Evolutionary conservation across 1,140 invertebrate species (phyloP).

Genomic region (Anastrepha ludens): DNA sequence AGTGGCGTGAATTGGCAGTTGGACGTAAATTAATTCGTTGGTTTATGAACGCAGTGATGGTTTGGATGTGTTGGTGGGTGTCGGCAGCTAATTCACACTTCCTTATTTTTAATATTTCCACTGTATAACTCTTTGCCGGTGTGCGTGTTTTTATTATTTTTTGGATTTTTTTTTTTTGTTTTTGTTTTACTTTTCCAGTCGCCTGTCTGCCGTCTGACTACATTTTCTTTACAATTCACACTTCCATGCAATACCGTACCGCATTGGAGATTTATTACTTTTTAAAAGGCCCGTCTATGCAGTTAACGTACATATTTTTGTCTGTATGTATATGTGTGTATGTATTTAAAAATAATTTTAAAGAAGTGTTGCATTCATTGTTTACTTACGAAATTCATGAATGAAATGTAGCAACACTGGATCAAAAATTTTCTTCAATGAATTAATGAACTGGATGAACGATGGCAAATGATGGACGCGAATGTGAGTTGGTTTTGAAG

Average conservation of each 20-base stretch:
- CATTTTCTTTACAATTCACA: constrained; percentile 13
- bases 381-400: constrained; percentile 44
- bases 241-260: background rate
- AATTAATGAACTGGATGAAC: constrained; percentile 9
- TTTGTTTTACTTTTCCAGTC: background rate
- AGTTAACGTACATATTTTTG: background rate
- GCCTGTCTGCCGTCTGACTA: background rate
- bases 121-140: background rate
- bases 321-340: too few relatives aligned
- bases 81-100: constrained; percentile 44
- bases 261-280: constrained; percentile 40
- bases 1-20: constrained; percentile 42
- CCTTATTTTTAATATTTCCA: constrained; percentile 51
- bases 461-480: background rate
- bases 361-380: constrained; percentile 17
- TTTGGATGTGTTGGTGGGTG: constrained; percentile 18
- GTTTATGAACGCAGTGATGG: constrained; percentile 33
- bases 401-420: constrained; percentile 40
- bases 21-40: constrained; percentile 50
- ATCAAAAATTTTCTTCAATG: constrained; percentile 35
- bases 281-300: constrained; percentile 33
- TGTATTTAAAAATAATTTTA: background rate
- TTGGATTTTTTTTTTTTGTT: background rate
- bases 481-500: background rate
- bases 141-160: constrained; percentile 10